Base-by-base conservation (phyloP, 2,888 invertebrate genomes). In the Dysmachus trigonus region DNA sequence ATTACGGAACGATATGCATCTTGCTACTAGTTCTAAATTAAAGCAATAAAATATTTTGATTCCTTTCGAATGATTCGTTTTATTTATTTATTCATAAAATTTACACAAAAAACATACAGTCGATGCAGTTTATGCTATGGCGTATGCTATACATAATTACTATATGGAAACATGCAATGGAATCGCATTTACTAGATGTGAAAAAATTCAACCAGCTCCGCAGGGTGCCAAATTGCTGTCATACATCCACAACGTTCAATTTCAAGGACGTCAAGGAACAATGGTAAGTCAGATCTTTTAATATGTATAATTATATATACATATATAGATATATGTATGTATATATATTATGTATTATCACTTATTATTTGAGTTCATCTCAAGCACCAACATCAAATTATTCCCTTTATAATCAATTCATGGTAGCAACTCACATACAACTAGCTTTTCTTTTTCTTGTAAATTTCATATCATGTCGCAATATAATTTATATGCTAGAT, bases 121-220 rank as follows among this genome's bases (percentile, higher is more conserved):
- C 86, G 96, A 96, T 91, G 96, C 96, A 0, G 96, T 96, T 0
- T 95, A 95, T 89, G 95, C 96, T 0, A 94, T 96, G 90, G 96
- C 96, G 0, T 93, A 95, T 89, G 95, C 95, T 0, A 92, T 96
- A 27, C 94, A 96, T 90, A 93, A 93, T 87, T 92, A 95, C 89
- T 93, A 95, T 83, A 91, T 91, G 30, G 94, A 95, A 88, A 91
- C 93, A 81, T 96, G 96, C 90, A 90, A 90, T 31, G 87, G 87
- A 10, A 90, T 90, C 38, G 90, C 91, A 51, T 89, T 90, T 81
- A 91, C 92, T 88, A 89, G 92, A 62, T 94, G 94, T 88, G 92
- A 92, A 15, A 88, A 89, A 27, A 89, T 94, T 84, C 90, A 91
- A 15, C 93, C 93, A 18, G 93, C 93, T 38, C 93, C 93, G 1